Conservation (phyloP, 2,113 vertebrate genomes). For the Chaetodon auriga region DNA sequence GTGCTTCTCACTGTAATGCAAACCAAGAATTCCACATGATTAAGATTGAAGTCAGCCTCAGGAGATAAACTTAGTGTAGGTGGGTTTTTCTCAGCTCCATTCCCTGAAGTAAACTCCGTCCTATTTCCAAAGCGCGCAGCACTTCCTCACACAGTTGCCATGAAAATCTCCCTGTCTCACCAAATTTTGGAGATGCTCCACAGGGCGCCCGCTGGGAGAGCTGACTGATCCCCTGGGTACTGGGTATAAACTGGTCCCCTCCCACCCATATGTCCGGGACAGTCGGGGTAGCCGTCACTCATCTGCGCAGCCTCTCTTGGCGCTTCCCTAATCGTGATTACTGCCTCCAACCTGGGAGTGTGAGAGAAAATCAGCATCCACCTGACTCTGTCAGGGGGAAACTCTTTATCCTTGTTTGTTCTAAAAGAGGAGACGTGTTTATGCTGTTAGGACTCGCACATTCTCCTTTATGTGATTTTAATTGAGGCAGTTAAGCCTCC, state of each 20-base stretch:
- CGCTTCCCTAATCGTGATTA: slow-evolving; percentile 57
- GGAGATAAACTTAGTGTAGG: slow-evolving; percentile 40
- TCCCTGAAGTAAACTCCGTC: slow-evolving; percentile 50
- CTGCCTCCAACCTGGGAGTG: slow-evolving; percentile 35
- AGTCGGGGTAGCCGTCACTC: slow-evolving; percentile 50
- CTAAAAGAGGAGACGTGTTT: slow-evolving; percentile 62
- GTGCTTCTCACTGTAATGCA: not conserved
- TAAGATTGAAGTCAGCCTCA: slow-evolving; percentile 16
- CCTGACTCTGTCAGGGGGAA: slow-evolving; percentile 55
- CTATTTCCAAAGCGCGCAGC: slow-evolving; percentile 27
- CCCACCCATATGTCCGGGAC: slow-evolving; percentile 63
- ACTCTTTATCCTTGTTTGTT: slow-evolving; percentile 75
- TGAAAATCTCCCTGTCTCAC: slow-evolving; percentile 45
- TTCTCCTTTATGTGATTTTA: slow-evolving; percentile 78
- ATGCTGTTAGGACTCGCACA: slow-evolving; percentile 50
- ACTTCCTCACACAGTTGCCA: slow-evolving; percentile 29
- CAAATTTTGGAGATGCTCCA: slow-evolving; percentile 32
- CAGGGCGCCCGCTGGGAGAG: slow-evolving; percentile 13
- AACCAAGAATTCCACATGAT: slow-evolving; percentile 17
- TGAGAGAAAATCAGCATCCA: slow-evolving; percentile 58
- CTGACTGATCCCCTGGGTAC: slow-evolving; percentile 46
- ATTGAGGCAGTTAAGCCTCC: slow-evolving; percentile 75
- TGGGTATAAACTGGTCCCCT: slow-evolving; percentile 46
- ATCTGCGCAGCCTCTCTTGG: slow-evolving; percentile 42
- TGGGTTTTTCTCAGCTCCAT: slow-evolving; percentile 32